Percentiles rank a stretch among this genome's conserved stretches.
Conservation (phyloP, 1,140 invertebrate species). For the Stratiolaelaps scimitus region DNA sequence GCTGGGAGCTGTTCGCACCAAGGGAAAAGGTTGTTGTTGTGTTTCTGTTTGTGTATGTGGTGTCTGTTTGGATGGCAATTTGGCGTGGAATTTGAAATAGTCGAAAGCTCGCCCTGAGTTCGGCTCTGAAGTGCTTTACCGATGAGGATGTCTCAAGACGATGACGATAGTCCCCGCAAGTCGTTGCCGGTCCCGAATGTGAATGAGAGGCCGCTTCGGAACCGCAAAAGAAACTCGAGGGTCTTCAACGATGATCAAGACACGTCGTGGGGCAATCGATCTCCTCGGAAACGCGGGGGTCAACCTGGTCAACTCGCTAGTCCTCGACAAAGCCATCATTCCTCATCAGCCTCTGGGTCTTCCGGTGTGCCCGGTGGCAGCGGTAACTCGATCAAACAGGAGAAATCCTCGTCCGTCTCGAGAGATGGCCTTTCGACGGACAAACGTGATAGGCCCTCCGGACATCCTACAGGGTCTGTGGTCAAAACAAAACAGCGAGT, state of each 20-base stretch:
- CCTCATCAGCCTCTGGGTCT: no score
- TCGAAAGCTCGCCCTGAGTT: neutral
- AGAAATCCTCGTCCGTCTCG: no score
- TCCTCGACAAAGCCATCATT: no score
- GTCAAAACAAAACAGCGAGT: conserved; percentile 24
- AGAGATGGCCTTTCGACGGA: no score
- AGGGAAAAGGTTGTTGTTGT: conserved; percentile 2
- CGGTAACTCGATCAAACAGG: no score
- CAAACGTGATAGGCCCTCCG: no score
- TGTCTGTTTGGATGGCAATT: conserved; percentile 6
- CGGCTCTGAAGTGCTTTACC: no score
- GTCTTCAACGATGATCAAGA: conserved; percentile 24
- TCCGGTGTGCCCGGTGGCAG: no score
- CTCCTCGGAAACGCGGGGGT: conserved; percentile 1
- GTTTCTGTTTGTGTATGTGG: neutral
- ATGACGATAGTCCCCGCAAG: conserved; percentile 20
- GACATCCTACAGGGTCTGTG: neutral
- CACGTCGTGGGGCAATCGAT: conserved; percentile 6
- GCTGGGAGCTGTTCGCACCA: conserved; percentile 20
- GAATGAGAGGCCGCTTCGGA: neutral
- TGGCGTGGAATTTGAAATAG: conserved; percentile 28
- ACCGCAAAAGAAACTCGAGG: conserved; percentile 21
- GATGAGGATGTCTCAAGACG: neutral
- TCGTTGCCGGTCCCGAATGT: conserved; percentile 13
- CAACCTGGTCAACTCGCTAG: neutral